phyloP scores from a whole-genome alignment of 2,888 invertebrate species.

The Stomorhina lunata region DNA sequence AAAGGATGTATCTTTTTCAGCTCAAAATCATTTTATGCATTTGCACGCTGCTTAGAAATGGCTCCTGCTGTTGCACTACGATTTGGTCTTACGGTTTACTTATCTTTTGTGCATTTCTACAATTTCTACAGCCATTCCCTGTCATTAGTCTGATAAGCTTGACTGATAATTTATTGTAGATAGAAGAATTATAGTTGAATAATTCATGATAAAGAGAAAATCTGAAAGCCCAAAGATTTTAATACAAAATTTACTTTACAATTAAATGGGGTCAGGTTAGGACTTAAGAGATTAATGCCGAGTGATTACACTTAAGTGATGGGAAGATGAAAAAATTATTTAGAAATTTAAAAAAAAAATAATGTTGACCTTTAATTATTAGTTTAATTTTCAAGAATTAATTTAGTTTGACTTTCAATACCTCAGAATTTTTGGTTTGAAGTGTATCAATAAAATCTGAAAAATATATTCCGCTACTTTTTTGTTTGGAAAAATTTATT shows the following conservation, averaged over 20 bases:
- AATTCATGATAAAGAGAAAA: not conserved
- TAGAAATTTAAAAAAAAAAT: no score
- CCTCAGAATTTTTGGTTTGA: not conserved
- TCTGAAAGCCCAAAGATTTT: not conserved
- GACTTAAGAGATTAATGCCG: no score
- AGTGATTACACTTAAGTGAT: no score
- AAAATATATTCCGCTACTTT: not conserved
- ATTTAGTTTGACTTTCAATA: no score
- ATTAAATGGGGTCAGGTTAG: no score
- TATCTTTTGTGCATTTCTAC: slow-evolving; percentile 32
- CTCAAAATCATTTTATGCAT: slow-evolving; percentile 29
- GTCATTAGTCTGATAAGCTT: slow-evolving; percentile 54
- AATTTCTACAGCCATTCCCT: slow-evolving; percentile 25
- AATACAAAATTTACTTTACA: no score
- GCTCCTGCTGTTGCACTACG: slow-evolving; percentile 14
- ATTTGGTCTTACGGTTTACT: slow-evolving; percentile 50
- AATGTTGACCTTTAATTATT: no score
- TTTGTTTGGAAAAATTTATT: not conserved
- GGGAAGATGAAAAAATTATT: no score
- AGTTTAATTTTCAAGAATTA: no score
- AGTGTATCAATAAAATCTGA: not conserved
- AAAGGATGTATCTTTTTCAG: slow-evolving; percentile 15
- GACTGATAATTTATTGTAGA: slow-evolving; percentile 10
- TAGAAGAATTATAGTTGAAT: not conserved
- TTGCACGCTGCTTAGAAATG: slow-evolving; percentile 26